Conservation (phyloP, 2,113 vertebrate species). For the Cyprinodon tularosa region DNA sequence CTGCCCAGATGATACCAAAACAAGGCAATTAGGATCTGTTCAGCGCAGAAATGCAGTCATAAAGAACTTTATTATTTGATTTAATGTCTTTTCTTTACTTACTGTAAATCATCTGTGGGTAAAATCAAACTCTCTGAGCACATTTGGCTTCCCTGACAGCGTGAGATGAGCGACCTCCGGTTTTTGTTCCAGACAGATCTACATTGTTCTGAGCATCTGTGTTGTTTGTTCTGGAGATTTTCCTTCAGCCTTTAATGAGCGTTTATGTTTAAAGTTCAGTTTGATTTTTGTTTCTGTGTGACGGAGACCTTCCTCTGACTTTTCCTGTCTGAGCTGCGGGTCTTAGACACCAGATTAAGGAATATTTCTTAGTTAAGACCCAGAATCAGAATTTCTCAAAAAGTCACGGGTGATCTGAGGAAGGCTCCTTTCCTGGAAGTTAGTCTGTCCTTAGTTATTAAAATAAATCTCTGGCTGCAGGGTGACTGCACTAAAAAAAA, state of each 20-base stretch:
- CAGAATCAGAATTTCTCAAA: neutral
- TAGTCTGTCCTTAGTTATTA: neutral
- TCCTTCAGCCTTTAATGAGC: neutral
- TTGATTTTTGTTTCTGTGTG: neutral
- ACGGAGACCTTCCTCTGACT: no score
- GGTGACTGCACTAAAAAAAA: no score
- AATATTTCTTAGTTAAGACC: neutral
- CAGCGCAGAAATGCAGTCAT: neutral
- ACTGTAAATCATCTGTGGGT: neutral
- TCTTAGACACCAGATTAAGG: neutral
- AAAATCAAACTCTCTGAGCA: neutral
- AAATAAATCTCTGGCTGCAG: neutral
- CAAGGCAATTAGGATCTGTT: no score
- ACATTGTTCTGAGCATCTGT: neutral
- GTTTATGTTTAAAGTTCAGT: neutral
- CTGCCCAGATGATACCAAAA: no score
- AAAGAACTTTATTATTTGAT: neutral
- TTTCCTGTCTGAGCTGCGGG: neutral
- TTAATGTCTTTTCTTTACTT: neutral
- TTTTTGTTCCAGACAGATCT: no score
- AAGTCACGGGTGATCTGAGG: no score
- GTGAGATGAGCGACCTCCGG: neutral
- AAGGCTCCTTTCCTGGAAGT: neutral
- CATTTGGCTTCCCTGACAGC: neutral
- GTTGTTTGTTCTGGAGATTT: neutral